Evolutionary conservation across 2,888 invertebrate genomes (phyloP), one percentile per base, ranked within the genome.

Genomic region (Rugalucina vietnamica): DNA sequence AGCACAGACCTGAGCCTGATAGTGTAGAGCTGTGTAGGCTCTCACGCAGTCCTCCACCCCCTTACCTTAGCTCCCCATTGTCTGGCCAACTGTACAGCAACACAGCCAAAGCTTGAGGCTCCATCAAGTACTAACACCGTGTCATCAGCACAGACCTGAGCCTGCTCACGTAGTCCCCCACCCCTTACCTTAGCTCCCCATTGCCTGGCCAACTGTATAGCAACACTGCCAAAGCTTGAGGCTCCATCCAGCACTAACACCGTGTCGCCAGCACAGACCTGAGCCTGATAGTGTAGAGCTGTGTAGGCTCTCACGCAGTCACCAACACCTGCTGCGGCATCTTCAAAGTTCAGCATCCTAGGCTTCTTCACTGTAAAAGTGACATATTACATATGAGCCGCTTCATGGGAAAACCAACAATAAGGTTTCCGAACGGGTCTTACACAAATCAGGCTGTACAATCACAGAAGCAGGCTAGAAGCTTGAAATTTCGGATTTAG

Each of bases 11-110:
- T 93, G 92, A 0, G 94, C 95, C 72, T 95, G 93, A 85, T 95
- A 95, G 85, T 95, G 95, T 27, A 95, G 91, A 2, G 95, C 95
- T 72, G 95, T 95, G 91, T 95, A 95, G 0, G 95, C 95, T 82
- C 93, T 93, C 5, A 95, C 93, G 74, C 95, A 95, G 88, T 95
- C 95, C 10, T 95, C 95, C 34, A 95, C 92, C 77, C 93, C 93
- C n/a, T n/a, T n/a, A 95, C 95, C 93, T 95, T 95, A 1, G 95
- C 95, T 37, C 95, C 95, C 95, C 95, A 95, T 37, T 93, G 93
- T 76, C 93, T 92, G 1, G 95, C 95, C 70, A 95, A 88, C 90
- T 95, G 95, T 24, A 95, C 92, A 49, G 93, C 93, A 3, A 95
- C 85, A 82, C 93, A 94, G n/a, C 95, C 95, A 86, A 94, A 95